Conservation (phyloP, 2,113 vertebrate species). For the Baryphthengus martii region DNA sequence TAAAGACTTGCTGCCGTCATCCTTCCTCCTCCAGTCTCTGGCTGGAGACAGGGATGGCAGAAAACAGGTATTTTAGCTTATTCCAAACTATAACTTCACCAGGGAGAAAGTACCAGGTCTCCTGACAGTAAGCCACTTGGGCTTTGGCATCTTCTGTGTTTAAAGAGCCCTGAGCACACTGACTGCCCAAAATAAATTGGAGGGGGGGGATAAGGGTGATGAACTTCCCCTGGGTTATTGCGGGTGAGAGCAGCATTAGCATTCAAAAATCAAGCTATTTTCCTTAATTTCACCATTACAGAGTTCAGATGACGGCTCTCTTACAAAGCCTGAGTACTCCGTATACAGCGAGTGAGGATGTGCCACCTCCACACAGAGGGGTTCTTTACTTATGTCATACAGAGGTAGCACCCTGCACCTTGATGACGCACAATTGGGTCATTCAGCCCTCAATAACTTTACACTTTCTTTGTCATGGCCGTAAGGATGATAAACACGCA, state of each 20-base stretch:
- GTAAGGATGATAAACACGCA: neutral
- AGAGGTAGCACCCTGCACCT: neutral
- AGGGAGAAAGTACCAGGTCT: neutral
- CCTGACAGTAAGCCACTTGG: no score
- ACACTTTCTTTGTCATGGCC: neutral
- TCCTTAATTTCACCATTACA: neutral
- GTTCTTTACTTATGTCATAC: accelerated
- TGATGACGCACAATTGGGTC: accelerated
- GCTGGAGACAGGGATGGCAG: neutral
- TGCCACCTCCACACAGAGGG: accelerated
- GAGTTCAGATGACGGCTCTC: neutral
- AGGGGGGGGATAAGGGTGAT: neutral
- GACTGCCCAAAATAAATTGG: neutral
- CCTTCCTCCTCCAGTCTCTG: neutral
- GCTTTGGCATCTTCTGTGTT: neutral
- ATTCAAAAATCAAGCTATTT: neutral
- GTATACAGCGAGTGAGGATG: neutral
- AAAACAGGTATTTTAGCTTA: neutral
- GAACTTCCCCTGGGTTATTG: neutral
- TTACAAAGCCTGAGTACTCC: neutral
- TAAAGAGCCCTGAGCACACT: neutral
- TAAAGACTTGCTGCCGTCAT: no score
- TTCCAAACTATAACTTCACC: neutral
- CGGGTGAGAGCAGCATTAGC: neutral
- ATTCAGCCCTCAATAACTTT: neutral